Conservation (phyloP, 2,888 invertebrate genomes). For the Thyatira batis region DNA sequence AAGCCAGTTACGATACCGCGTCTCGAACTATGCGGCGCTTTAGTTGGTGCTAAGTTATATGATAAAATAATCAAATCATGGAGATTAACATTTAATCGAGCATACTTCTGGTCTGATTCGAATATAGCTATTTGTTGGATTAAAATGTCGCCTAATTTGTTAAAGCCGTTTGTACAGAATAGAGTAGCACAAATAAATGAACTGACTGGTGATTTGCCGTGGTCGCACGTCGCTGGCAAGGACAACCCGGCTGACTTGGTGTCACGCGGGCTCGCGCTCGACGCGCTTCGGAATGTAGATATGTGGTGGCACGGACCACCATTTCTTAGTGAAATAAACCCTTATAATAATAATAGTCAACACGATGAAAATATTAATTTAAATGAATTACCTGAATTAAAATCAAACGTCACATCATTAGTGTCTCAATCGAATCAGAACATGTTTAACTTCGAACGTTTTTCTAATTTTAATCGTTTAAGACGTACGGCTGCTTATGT, state of each 20-base stretch:
- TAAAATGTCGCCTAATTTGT: constrained; percentile 17
- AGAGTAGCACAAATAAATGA: constrained; percentile 21
- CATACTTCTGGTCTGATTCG: constrained; percentile 28
- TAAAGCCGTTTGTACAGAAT: constrained; percentile 29
- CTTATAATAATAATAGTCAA: too few relatives aligned
- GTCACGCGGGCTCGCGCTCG: constrained; percentile 6
- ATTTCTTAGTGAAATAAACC: neutral
- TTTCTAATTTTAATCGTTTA: neutral
- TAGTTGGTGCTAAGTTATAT: constrained; percentile 23
- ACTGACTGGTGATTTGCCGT: constrained; percentile 8
- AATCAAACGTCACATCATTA: neutral
- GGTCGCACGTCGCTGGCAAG: constrained; percentile 8
- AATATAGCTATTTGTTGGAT: constrained; percentile 29
- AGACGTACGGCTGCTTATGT: neutral
- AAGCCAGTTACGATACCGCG: constrained; percentile 24
- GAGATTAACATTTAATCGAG: constrained; percentile 11
- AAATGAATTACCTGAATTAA: neutral
- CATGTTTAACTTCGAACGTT: neutral
- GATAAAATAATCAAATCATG: constrained; percentile 15
- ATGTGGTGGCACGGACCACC: constrained; percentile 13
- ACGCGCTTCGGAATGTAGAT: neutral
- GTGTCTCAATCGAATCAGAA: neutral
- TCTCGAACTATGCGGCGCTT: constrained; percentile 30
- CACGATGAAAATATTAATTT: neutral
- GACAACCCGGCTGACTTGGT: constrained; percentile 2